These are phyloP conservation scores for Apamea sordens DNA, from an alignment of 2,888 invertebrate species.

Conservation along the genomic window DNA sequence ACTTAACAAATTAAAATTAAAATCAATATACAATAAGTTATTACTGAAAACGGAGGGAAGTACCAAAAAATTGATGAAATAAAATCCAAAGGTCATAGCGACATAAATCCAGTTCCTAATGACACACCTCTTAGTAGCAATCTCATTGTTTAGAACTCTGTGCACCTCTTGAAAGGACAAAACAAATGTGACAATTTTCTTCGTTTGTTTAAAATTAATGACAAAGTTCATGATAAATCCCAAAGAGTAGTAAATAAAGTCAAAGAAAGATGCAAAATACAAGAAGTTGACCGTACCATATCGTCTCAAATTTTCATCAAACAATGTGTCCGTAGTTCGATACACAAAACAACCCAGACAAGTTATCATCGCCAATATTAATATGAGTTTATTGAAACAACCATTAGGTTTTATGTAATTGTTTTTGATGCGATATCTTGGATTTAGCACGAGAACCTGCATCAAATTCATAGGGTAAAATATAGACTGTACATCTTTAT, in stretches of 20 bases:
- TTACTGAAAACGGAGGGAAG: not conserved
- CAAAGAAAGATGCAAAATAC: not conserved
- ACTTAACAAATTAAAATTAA: not conserved
- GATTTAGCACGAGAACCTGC: not conserved
- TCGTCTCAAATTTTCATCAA: not conserved
- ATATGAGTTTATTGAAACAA: not conserved
- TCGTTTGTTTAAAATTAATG: not conserved
- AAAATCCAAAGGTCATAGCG: not conserved
- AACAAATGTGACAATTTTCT: not conserved
- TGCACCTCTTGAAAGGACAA: not conserved
- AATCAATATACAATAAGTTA: not conserved
- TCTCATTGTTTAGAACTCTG: not conserved
- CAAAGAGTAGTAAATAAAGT: not conserved
- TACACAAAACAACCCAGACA: not conserved
- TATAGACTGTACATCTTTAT: not conserved
- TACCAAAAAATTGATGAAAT: not conserved
- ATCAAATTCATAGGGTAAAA: not conserved
- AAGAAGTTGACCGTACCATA: not conserved
- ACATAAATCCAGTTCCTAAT: not conserved
- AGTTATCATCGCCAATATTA: not conserved
- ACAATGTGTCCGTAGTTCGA: not conserved
- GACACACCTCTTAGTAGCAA: not conserved
- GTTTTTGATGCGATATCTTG: not conserved
- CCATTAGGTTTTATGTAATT: not conserved
- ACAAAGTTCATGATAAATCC: not conserved